Percentiles rank a stretch among this genome's conserved stretches.
These are phyloP conservation scores for Tiliacea citrago DNA, from an alignment of 2,888 invertebrate species.

Conservation along the genomic window DNA sequence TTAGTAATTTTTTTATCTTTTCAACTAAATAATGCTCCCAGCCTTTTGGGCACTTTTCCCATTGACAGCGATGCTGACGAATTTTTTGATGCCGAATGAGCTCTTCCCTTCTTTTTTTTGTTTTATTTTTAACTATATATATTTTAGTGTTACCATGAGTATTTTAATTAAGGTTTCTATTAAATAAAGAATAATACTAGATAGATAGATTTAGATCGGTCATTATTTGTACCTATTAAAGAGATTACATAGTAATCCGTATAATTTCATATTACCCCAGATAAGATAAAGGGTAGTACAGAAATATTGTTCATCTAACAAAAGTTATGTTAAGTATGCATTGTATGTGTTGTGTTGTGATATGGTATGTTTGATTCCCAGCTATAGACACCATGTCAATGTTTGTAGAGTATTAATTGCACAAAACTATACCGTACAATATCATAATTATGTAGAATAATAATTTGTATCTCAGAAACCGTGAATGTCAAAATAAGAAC, in stretches of 20 bases:
- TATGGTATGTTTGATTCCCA: slow-evolving; percentile 5
- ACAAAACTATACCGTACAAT: neutral
- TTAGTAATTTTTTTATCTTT: neutral
- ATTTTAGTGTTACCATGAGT: too few relatives aligned
- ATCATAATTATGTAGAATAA: neutral
- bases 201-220: neutral
- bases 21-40: too few relatives aligned
- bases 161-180: too few relatives aligned
- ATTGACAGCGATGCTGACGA: too few relatives aligned
- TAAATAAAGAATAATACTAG: too few relatives aligned
- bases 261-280: slow-evolving; percentile 20
- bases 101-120: too few relatives aligned
- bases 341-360: neutral
- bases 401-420: slow-evolving; percentile 8
- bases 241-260: slow-evolving; percentile 24
- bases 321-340: neutral
- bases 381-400: slow-evolving; percentile 16
- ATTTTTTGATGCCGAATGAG: too few relatives aligned
- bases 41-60: too few relatives aligned
- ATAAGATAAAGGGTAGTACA: slow-evolving; percentile 33
- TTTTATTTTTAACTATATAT: too few relatives aligned
- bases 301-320: slow-evolving; percentile 31
- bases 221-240: neutral
- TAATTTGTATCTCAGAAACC: neutral
- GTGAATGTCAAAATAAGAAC: neutral